These are phyloP conservation scores for Dascyllus trimaculatus DNA, from an alignment of 2,113 vertebrate genomes.

Conservation along the genomic window DNA sequence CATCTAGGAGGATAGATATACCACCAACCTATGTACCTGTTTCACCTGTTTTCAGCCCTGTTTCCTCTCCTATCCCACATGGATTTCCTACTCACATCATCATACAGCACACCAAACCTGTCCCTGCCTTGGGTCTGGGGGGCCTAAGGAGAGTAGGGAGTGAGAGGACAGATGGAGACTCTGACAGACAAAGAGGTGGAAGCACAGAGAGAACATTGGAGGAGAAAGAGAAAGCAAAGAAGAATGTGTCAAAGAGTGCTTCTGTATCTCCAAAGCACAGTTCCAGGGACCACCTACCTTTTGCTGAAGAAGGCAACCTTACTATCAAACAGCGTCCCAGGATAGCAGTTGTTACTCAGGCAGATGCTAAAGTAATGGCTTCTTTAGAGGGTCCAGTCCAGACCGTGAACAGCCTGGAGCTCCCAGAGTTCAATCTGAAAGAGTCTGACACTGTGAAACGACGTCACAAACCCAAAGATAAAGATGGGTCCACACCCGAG, in stretches of 20 bases:
- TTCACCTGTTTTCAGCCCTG: slow-evolving; percentile 39
- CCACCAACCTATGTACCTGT: slow-evolving; percentile 40
- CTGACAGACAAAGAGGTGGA: slow-evolving; percentile 38
- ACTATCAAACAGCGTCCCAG: slow-evolving; percentile 96
- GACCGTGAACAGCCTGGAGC: slow-evolving; percentile 56
- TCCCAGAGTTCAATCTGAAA: slow-evolving; percentile 93
- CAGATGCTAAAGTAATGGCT: slow-evolving; percentile 36
- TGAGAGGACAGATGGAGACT: slow-evolving; percentile 59
- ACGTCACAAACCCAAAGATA: slow-evolving; percentile 89
- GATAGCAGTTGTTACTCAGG: slow-evolving; percentile 37
- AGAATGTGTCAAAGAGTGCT: slow-evolving; percentile 30
- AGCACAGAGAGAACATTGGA: slow-evolving; percentile 52
- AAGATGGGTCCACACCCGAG: slow-evolving; percentile 80
- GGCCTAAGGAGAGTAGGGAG: slow-evolving; percentile 85
- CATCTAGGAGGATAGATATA: slow-evolving; percentile 36
- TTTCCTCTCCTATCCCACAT: slow-evolving; percentile 22
- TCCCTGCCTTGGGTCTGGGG: slow-evolving; percentile 64
- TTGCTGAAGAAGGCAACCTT: slow-evolving; percentile 95
- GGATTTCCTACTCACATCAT: slow-evolving; percentile 27
- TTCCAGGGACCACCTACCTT: slow-evolving; percentile 90
- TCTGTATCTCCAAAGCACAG: slow-evolving; percentile 82
- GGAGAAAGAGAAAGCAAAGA: slow-evolving; percentile 76
- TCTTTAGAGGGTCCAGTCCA: slow-evolving; percentile 10
- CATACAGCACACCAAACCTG: slow-evolving; percentile 53
- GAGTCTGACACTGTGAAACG: slow-evolving; percentile 96